phyloP scores from a whole-genome alignment of 2,113 vertebrate species.

The Gallinago undulata region DNA sequence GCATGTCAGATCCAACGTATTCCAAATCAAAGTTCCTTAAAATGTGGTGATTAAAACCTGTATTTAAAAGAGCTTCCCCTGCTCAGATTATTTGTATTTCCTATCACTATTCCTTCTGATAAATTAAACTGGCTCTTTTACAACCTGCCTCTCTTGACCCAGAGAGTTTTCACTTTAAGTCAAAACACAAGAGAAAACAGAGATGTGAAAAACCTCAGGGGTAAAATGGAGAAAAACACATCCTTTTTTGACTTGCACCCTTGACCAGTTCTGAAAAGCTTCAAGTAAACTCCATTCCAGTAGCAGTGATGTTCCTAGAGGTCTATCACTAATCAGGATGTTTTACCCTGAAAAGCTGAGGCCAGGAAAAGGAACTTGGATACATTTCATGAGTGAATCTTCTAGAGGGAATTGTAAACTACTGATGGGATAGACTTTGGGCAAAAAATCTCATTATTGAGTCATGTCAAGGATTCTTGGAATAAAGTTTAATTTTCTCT shows the following conservation, averaged over 20 bases:
- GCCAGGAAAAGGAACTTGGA: background rate
- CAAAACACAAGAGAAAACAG: background rate
- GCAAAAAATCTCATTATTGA: background rate
- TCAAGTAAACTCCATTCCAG: background rate
- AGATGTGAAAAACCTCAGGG: background rate
- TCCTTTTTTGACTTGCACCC: background rate
- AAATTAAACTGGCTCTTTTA: background rate
- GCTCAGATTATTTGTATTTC: background rate
- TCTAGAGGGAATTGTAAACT: background rate
- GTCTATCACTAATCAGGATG: background rate
- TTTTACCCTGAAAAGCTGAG: background rate
- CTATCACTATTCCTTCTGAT: background rate
- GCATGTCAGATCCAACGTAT: conserved; percentile 44
- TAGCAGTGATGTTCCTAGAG: background rate
- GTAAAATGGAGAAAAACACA: background rate
- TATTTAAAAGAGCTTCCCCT: background rate
- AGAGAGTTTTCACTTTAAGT: background rate
- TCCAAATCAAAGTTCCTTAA: conserved; percentile 38
- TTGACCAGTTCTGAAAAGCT: background rate
- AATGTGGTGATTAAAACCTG: background rate
- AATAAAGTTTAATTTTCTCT: background rate
- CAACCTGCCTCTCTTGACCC: background rate
- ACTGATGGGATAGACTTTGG: background rate
- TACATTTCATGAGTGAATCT: background rate
- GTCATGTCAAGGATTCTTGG: background rate